Evolutionary conservation across 2,797 vertebrate species (phyloP).

Genomic region (Gastrophryne carolinensis): DNA sequence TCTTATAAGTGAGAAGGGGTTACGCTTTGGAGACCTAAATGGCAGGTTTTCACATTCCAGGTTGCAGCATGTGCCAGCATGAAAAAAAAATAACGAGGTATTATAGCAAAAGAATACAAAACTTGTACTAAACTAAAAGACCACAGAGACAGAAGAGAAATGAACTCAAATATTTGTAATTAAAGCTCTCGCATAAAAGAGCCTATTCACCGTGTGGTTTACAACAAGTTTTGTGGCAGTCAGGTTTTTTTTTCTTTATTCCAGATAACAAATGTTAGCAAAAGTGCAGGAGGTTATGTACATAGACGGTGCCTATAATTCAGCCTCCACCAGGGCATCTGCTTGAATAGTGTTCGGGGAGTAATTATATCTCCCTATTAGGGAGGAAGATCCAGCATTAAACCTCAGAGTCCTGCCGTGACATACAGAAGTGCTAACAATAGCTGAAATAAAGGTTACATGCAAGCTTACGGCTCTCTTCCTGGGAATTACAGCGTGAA

Average conservation of each 20-base stretch:
- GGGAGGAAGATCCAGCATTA: slow-evolving; percentile 55
- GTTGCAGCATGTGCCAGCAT: background rate
- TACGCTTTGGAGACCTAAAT: background rate
- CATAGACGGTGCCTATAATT: slow-evolving; percentile 55
- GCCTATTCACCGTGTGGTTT: slow-evolving; percentile 4
- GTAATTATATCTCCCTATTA: slow-evolving; percentile 65
- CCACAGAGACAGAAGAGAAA: background rate
- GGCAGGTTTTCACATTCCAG: background rate
- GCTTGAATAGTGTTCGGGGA: slow-evolving; percentile 56
- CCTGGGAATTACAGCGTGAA: slow-evolving; percentile 76
- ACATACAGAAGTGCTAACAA: slow-evolving; percentile 87
- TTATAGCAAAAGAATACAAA: background rate
- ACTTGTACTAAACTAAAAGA: background rate
- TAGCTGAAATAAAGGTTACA: slow-evolving; percentile 91
- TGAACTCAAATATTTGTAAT: slow-evolving; percentile 8
- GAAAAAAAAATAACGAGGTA: background rate
- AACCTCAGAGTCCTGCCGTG: slow-evolving; percentile 62
- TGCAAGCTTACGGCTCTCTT: slow-evolving; percentile 78
- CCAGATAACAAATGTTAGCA: slow-evolving; percentile 45
- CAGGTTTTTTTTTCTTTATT: slow-evolving; percentile 2
- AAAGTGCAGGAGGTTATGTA: slow-evolving; percentile 59
- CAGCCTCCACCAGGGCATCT: slow-evolving; percentile 56
- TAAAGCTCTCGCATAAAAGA: slow-evolving; percentile 3
- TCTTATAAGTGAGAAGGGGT: no score
- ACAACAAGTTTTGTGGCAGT: slow-evolving; percentile 9